Evolutionary conservation across 2,888 invertebrate genomes (phyloP).

Genomic region (Diarsia brunnea): DNA sequence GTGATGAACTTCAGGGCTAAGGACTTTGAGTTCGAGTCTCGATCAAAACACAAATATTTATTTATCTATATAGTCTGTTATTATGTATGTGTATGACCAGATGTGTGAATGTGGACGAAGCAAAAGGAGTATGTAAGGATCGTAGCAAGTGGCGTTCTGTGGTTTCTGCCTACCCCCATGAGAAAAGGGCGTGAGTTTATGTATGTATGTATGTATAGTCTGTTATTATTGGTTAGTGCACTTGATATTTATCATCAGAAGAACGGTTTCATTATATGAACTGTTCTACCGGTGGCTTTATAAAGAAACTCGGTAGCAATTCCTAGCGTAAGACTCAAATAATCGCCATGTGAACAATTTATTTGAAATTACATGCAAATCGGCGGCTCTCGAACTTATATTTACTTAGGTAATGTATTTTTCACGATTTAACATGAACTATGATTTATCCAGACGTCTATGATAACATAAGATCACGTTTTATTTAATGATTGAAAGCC

Average conservation of each 20-base stretch:
- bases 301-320: not conserved
- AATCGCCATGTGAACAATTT: slow-evolving; percentile 11
- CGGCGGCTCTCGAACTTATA: slow-evolving; percentile 11
- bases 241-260: not conserved
- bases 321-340: not conserved
- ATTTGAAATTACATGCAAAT: slow-evolving; percentile 33
- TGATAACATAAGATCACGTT: not conserved
- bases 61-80: not conserved
- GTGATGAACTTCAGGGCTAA: not conserved
- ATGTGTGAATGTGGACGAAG: no score
- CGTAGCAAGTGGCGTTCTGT: no score
- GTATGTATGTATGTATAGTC: not conserved
- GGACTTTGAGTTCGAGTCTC: not conserved
- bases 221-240: not conserved
- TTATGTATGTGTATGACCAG: no score
- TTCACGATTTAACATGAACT: slow-evolving; percentile 24
- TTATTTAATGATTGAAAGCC: not conserved
- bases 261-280: not conserved
- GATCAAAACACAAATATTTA: not conserved
- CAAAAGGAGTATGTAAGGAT: no score
- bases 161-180: no score
- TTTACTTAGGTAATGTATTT: slow-evolving; percentile 38
- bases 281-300: not conserved
- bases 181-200: no score
- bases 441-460: slow-evolving; percentile 1